Evolutionary conservation across 2,113 vertebrate genomes (phyloP).

Genomic region (Syngnathus typhle): DNA sequence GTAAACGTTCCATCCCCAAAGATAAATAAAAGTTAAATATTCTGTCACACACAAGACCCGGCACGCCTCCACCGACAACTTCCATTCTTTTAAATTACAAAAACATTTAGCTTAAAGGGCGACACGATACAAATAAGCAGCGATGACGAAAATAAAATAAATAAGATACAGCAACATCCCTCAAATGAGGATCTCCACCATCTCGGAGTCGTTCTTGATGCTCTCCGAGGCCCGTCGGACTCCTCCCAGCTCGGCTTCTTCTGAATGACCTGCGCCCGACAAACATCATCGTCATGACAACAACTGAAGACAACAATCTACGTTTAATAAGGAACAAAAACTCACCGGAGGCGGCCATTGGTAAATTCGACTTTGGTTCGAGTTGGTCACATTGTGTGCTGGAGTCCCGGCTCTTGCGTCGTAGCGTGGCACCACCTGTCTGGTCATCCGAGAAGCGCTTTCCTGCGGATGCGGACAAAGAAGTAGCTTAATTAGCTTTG

Average conservation of each 20-base stretch:
- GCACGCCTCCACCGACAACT: not conserved
- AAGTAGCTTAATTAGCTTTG: constrained; percentile 44
- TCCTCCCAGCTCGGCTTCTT: constrained; percentile 44
- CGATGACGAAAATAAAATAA: not conserved
- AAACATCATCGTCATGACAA: not conserved
- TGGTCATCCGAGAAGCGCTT: constrained; percentile 73
- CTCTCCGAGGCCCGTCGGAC: constrained; percentile 29
- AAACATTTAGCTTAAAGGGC: not conserved
- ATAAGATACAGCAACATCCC: not conserved
- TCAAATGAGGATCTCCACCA: constrained; percentile 76
- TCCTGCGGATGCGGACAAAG: constrained; percentile 57
- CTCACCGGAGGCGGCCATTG: constrained; percentile 47
- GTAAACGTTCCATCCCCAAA: not conserved
- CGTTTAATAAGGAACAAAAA: not conserved
- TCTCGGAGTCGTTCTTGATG: constrained; percentile 43
- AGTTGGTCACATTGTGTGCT: constrained; percentile 80
- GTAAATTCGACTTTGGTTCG: not conserved
- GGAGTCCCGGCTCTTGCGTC: constrained; percentile 73
- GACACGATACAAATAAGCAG: not conserved
- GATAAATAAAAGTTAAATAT: constrained; percentile 10
- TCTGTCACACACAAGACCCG: not conserved
- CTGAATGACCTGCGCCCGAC: not conserved
- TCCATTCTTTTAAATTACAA: not conserved
- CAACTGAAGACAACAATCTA: no score
- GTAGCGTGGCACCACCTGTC: constrained; percentile 37